Conservation (phyloP, 2,888 invertebrate species). For the Philopedon plagiatum region DNA sequence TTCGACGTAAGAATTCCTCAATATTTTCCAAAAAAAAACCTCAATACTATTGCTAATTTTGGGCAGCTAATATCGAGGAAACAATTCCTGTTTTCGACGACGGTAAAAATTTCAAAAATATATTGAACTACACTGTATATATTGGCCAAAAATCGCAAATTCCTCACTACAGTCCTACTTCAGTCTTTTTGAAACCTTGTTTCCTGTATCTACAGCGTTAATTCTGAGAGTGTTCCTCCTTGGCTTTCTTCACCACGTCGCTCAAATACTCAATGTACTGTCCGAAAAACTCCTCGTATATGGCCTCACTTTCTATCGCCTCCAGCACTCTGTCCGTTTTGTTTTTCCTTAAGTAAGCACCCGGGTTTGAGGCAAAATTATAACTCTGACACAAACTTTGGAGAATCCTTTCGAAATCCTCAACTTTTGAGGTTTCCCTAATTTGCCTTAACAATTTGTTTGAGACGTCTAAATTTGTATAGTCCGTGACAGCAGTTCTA, state of each 20-base stretch:
- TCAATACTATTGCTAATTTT: neutral
- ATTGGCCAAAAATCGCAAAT: neutral
- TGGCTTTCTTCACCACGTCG: constrained; percentile 58
- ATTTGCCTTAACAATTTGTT: constrained; percentile 69
- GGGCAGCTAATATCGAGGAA: neutral
- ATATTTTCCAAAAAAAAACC: neutral
- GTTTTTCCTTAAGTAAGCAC: constrained; percentile 63
- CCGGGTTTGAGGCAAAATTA: constrained; percentile 54
- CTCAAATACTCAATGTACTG: constrained; percentile 68
- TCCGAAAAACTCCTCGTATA: constrained; percentile 71
- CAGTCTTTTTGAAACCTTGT: neutral
- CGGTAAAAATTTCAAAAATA: neutral
- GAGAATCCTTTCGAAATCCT: constrained; percentile 76
- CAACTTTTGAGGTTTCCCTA: constrained; percentile 73
- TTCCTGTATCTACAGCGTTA: neutral
- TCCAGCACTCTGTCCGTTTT: constrained; percentile 68
- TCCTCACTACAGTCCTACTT: neutral
- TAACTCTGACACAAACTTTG: constrained; percentile 66
- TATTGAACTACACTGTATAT: neutral
- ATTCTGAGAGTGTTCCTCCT: neutral
- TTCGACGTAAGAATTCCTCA: constrained; percentile 15
- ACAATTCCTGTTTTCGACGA: no score
- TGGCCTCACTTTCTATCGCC: constrained; percentile 69
- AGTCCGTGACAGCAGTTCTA: constrained; percentile 59
- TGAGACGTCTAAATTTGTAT: constrained; percentile 56